These are phyloP conservation scores for Paraescarpia echinospica DNA, from an alignment of 1,140 invertebrate species.

Conservation along the genomic window DNA sequence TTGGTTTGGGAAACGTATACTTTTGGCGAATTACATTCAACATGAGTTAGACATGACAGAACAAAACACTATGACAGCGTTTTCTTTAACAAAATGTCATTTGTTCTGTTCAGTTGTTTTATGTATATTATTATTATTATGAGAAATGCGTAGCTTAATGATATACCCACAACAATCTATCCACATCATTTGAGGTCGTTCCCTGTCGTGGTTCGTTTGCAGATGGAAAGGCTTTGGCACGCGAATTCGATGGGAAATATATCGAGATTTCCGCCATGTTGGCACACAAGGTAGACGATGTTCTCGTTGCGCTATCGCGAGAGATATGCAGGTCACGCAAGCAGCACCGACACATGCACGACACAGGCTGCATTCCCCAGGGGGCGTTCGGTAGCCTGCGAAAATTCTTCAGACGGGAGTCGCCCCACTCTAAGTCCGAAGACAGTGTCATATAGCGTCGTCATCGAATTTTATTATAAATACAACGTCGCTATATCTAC, in stretches of 20 bases:
- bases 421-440: background rate
- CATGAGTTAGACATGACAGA: too few relatives aligned
- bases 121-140: too few relatives aligned
- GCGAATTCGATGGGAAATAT: constrained; percentile 75
- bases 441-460: background rate
- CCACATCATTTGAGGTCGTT: too few relatives aligned
- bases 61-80: too few relatives aligned
- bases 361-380: background rate
- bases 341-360: background rate
- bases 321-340: background rate
- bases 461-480: background rate
- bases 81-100: too few relatives aligned
- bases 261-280: constrained; percentile 80
- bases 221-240: constrained; percentile 62
- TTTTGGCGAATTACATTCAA: too few relatives aligned
- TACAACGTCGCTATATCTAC: background rate
- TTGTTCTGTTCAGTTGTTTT: too few relatives aligned
- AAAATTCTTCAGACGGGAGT: background rate
- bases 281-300: constrained; percentile 79
- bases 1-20: too few relatives aligned
- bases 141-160: too few relatives aligned
- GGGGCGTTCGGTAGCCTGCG: background rate
- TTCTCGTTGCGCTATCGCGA: constrained; percentile 71
- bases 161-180: background rate
- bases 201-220: constrained; percentile 26